Percentiles rank a stretch among this genome's conserved stretches.
Evolutionary conservation across 2,113 vertebrate genomes (phyloP).

Genomic region (Lathamus discolor): DNA sequence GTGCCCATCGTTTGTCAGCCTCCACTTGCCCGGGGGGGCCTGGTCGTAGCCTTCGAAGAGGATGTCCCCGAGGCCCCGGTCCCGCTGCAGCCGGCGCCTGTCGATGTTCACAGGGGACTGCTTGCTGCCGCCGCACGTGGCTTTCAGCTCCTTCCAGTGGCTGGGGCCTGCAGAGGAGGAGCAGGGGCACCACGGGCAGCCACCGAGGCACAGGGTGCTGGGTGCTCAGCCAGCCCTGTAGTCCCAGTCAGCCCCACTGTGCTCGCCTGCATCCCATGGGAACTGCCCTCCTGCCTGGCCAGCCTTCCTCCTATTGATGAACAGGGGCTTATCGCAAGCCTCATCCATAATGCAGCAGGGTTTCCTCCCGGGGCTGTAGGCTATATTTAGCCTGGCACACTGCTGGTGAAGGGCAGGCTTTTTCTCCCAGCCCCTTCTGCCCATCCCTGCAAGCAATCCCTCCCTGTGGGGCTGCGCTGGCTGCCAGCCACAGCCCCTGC

Average conservation of each 20-base stretch:
- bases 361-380: neutral
- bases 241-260: fast-evolving
- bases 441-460: fast-evolving
- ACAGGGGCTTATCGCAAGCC: neutral
- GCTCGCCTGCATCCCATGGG: fast-evolving
- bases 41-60: constrained; percentile 79
- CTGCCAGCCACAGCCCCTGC: fast-evolving
- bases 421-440: neutral
- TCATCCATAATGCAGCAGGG: constrained; percentile 44
- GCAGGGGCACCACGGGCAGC: neutral
- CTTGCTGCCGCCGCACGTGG: constrained; percentile 25
- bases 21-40: constrained; percentile 77
- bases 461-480: fast-evolving
- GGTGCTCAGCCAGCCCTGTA: neutral
- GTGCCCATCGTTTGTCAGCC: constrained; percentile 81
- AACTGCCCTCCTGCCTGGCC: neutral
- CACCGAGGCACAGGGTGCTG: neutral
- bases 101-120: constrained; percentile 86
- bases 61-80: constrained; percentile 69
- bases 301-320: neutral
- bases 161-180: constrained; percentile 54
- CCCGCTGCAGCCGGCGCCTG: constrained; percentile 48
- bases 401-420: neutral
- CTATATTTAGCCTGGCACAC: neutral
- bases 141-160: constrained; percentile 69